Base-by-base conservation (phyloP, 2,888 invertebrate species). In the Amphiduros pacificus region DNA sequence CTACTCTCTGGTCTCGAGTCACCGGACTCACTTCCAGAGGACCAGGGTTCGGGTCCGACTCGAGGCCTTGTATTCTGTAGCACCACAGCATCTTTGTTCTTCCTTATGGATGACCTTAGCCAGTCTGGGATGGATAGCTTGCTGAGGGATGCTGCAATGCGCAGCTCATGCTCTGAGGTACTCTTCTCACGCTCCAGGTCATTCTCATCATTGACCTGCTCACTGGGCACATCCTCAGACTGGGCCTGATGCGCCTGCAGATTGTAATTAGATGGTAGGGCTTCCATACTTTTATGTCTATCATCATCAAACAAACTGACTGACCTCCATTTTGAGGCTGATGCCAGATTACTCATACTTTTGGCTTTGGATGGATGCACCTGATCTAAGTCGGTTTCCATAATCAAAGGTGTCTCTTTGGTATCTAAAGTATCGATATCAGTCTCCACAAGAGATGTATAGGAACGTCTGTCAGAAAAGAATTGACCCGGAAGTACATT, bases 91-190 rank as follows among this genome's bases (percentile, higher is more conserved):
- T 58, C 48, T 29, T 32, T 29, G 32, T 51, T 48, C 24, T 58
- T 58, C 20, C 58, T 48, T 24, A 58, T 48, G 5, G 81, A 80
- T 58, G 74, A 89, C 81, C 89, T 89, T 85, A 89, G 95, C 96
- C 96, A 96, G 82, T 95, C 94, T 65, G 96, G 96, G 68, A 96
- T 90, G 85, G 94, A 92, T 74, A 96, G 89, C 79, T 93, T 92
- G 84, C 94, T 94, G 77, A 96, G 85, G 57, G 95, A 95, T 74
- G 93, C 90, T 84, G 94, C 93, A 66, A 96, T 92, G 72, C 95
- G 89, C 71, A 95, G 86, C 84, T 96, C 94, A 85, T 94, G 94
- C 85, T 94, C 94, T 67, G 94, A 95, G 79, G 94, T 89, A 79
- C 90, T 89, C 65, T 91, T 88, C 58, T 71, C 62, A 2, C 4